A percentile compares a stretch with the other conserved stretches of the same genome.
These are phyloP conservation scores for Martes flavigula DNA, from an alignment of 2,797 vertebrate species.

Conservation along the genomic window DNA sequence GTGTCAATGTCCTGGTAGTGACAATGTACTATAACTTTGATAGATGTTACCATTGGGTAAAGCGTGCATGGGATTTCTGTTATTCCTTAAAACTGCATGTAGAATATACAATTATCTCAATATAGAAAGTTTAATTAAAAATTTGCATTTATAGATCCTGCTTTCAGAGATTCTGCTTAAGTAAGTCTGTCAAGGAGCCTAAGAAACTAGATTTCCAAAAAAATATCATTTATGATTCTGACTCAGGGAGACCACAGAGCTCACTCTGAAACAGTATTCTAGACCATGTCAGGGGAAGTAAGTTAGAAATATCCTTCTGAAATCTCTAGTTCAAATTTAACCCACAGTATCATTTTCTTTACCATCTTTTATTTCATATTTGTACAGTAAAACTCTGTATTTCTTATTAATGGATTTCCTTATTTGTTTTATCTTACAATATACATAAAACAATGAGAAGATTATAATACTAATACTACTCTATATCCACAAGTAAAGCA, in stretches of 20 bases:
- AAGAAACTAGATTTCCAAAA: not conserved
- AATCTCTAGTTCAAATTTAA: not conserved
- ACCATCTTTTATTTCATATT: not conserved
- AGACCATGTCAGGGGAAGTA: not conserved
- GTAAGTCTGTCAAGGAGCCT: not conserved
- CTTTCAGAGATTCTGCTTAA: not conserved
- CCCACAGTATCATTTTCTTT: not conserved
- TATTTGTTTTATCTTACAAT: not conserved
- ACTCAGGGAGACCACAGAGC: not conserved
- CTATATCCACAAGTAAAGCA: not conserved
- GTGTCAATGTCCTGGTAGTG: too few relatives aligned
- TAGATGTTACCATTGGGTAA: not conserved
- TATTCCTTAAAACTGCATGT: not conserved
- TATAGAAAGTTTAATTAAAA: not conserved
- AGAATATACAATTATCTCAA: not conserved
- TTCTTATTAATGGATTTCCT: not conserved
- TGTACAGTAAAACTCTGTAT: not conserved
- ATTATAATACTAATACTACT: not conserved
- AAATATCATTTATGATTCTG: not conserved
- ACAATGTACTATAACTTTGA: not conserved
- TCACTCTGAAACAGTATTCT: not conserved
- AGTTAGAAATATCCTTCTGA: not conserved
- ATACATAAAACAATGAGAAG: not conserved
- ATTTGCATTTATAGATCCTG: not conserved
- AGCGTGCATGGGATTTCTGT: not conserved